phyloP scores from a whole-genome alignment of 2,888 invertebrate species.

The Sussaba pulchella region DNA sequence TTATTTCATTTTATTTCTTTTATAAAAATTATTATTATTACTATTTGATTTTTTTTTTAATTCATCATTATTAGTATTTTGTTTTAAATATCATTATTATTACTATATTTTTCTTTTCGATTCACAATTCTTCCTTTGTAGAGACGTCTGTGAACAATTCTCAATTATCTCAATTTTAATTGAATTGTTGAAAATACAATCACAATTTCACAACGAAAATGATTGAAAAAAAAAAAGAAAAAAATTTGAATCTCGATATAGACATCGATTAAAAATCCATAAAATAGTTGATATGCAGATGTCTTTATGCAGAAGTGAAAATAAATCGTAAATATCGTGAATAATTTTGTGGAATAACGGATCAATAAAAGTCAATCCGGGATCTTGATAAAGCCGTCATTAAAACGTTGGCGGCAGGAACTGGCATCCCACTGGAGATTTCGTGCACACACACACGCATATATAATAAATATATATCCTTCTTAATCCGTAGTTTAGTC shows the following conservation, averaged over 20 bases:
- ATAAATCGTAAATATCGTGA: conserved; percentile 17
- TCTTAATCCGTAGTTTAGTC: neutral
- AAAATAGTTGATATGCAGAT: too few species aligned
- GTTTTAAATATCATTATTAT: conserved; percentile 13
- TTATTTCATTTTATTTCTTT: neutral
- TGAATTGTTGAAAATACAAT: too few species aligned
- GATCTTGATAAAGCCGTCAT: conserved; percentile 41
- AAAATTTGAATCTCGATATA: too few species aligned
- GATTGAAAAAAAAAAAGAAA: too few species aligned
- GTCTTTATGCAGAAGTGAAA: too few species aligned
- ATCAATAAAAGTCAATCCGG: conserved; percentile 11
- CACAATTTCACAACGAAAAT: too few species aligned
- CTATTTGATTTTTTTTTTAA: conserved; percentile 4
- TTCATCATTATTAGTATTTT: conserved; percentile 8
- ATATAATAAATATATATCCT: too few species aligned
- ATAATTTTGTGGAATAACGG: conserved; percentile 30
- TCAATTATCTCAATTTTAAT: too few species aligned
- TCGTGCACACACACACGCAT: neutral
- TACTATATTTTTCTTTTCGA: conserved; percentile 33
- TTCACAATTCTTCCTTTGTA: too few species aligned
- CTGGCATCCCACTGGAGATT: neutral
- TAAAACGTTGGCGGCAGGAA: conserved; percentile 1
- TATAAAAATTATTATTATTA: too few species aligned
- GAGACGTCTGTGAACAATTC: too few species aligned
- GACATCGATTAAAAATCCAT: too few species aligned